These are phyloP conservation scores for Loripinus fragilis DNA, from an alignment of 2,888 invertebrate genomes.

Conservation along the genomic window DNA sequence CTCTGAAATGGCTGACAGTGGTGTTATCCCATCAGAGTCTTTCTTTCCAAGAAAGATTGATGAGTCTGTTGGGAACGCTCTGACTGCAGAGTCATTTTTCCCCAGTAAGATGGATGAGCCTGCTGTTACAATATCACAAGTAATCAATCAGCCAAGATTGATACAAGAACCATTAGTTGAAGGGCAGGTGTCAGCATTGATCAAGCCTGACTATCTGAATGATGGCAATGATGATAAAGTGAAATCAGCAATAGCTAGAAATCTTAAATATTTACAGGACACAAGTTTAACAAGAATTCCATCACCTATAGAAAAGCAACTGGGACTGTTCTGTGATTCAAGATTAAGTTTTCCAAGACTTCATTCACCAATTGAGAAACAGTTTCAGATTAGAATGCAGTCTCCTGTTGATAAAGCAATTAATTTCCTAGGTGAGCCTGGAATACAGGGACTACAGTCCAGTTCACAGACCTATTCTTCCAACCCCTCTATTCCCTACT, in stretches of 20 bases:
- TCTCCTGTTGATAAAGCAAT: constrained; percentile 50
- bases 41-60: neutral
- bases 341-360: constrained; percentile 33
- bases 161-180: neutral
- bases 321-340: constrained; percentile 15
- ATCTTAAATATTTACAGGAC: constrained; percentile 7
- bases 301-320: constrained; percentile 11
- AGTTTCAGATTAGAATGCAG: constrained; percentile 42
- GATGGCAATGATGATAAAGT: constrained; percentile 11
- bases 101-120: neutral
- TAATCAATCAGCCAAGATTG: neutral
- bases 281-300: constrained; percentile 1
- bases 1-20: neutral
- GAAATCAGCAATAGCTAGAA: constrained; percentile 1
- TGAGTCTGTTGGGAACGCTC: neutral
- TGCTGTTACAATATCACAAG: neutral
- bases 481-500: constrained; percentile 46
- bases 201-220: neutral
- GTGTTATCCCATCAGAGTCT: neutral
- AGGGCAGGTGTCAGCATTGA: neutral
- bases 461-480: constrained; percentile 24
- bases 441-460: neutral
- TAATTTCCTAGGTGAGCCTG: constrained; percentile 4
- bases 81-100: neutral
- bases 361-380: constrained; percentile 52